These are phyloP conservation scores for Nyctibius bracteatus DNA, from an alignment of 2,113 vertebrate genomes.

Conservation along the genomic window DNA sequence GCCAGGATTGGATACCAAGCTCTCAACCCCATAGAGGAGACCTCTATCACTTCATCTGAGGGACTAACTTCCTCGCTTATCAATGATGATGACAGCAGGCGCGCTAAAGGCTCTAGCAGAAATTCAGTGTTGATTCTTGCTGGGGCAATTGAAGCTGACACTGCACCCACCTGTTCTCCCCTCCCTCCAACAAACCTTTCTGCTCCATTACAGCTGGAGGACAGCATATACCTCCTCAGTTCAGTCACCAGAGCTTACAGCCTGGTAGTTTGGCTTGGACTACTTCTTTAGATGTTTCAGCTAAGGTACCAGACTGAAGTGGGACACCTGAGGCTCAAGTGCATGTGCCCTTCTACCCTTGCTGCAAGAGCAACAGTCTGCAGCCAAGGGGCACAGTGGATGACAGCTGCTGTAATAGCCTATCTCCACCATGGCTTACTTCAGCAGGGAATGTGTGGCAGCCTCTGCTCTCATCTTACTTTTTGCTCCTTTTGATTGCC, in stretches of 20 bases:
- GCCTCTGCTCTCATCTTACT: not conserved
- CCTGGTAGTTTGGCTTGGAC: not conserved
- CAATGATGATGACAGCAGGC: not conserved
- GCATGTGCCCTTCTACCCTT: not conserved
- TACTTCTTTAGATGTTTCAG: not conserved
- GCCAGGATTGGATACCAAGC: not conserved
- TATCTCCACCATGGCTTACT: not conserved
- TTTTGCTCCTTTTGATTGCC: not conserved
- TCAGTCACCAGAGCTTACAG: not conserved
- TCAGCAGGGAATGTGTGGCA: not conserved
- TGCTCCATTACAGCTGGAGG: not conserved
- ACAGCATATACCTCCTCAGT: not conserved
- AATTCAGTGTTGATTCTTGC: not conserved
- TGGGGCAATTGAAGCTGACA: not conserved
- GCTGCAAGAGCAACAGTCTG: not conserved
- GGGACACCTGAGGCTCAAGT: not conserved
- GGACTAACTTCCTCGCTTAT: not conserved
- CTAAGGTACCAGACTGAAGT: not conserved
- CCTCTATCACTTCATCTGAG: not conserved
- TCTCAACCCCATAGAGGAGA: not conserved
- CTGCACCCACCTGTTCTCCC: not conserved
- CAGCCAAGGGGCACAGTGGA: not conserved
- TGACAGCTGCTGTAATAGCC: not conserved
- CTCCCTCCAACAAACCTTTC: not conserved
- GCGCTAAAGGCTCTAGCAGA: not conserved